Evolutionary conservation across 2,888 invertebrate species (phyloP).

Genomic region (Sclerodermus sp.): DNA sequence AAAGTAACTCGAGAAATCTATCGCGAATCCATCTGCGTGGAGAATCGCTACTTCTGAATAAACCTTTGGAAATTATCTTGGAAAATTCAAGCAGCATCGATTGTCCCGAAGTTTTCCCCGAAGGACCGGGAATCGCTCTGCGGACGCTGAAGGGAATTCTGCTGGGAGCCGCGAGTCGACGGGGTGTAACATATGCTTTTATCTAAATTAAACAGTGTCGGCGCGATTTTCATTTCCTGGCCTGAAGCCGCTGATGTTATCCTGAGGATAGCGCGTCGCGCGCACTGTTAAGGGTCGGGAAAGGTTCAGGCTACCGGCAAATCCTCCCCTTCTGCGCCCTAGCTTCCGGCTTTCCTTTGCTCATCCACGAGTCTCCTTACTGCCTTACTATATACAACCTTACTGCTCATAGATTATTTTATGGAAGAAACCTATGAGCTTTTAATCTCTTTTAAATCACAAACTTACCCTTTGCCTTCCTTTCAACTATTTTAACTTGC

Average conservation of each 20-base stretch:
- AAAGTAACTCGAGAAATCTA: too few species aligned
- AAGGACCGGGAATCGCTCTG: too few species aligned
- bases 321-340: conserved; percentile 18
- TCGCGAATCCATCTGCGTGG: too few species aligned
- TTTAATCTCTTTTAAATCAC: too few species aligned
- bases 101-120: too few species aligned
- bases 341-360: conserved; percentile 5
- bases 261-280: conserved; percentile 53
- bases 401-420: not conserved
- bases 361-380: conserved; percentile 10
- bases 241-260: conserved; percentile 59
- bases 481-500: too few species aligned
- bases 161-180: conserved; percentile 27
- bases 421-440: not conserved
- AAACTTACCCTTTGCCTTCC: too few species aligned
- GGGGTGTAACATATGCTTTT: conserved; percentile 61
- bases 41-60: too few species aligned
- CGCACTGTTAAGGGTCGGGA: conserved; percentile 46
- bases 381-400: not conserved
- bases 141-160: conserved; percentile 10
- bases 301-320: too few species aligned
- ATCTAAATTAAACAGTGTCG: conserved; percentile 63
- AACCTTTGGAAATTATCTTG: too few species aligned
- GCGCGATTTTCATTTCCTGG: conserved; percentile 63
- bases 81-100: too few species aligned